Evolutionary conservation across 2,797 vertebrate genomes (phyloP), one percentile per base, ranked within the genome.

Genomic region (Galagoides demidoff): DNA sequence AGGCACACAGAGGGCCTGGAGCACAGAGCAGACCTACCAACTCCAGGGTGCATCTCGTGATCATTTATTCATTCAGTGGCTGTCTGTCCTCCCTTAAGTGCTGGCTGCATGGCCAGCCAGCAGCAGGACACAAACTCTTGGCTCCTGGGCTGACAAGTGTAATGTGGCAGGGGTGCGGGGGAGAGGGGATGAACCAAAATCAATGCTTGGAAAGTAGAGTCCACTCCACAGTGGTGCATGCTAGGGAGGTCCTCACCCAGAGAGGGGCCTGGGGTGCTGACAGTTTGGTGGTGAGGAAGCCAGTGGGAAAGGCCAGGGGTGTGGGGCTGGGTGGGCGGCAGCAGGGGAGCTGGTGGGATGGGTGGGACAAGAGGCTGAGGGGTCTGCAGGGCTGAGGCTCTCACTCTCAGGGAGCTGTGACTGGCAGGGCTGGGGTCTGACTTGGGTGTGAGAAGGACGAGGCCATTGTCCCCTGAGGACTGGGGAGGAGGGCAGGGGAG

Each of bases 111-210:
- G 5, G 49, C 49, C 49, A 52, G 14, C 49, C 45, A 49, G 45
- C 14, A 52, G 5, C 64, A 49, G 31, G 20, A n/a, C 29, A 27
- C 2, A 0, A 8, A 70, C 10, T 64, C 70, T 55, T 59, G 77
- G n/a, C 43, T 49, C 37, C 0, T 1, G 2, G 55, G 17, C 52
- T 66, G 9, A 22, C 3, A 20, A 11, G 55, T 39, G 8, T 9
- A 22, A 22, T 4, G 19, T 7, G 8, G 12, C 17, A 0, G 7
- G 25, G 34, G 25, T 57, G 25, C 0, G 5, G 2, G 57, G 88
- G 88, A 74, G 81, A 22, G 12, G 13, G 2, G 49, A 39, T 23
- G 23, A 39, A 34, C 77, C 59, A 9, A 17, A 43, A 45, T 25
- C 37, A 20, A 5, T 27, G 57, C 49, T 3, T 22, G 0, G 2